Evolutionary conservation across 2,888 invertebrate genomes (phyloP).

Genomic region (Chalcosyrphus nemorum): DNA sequence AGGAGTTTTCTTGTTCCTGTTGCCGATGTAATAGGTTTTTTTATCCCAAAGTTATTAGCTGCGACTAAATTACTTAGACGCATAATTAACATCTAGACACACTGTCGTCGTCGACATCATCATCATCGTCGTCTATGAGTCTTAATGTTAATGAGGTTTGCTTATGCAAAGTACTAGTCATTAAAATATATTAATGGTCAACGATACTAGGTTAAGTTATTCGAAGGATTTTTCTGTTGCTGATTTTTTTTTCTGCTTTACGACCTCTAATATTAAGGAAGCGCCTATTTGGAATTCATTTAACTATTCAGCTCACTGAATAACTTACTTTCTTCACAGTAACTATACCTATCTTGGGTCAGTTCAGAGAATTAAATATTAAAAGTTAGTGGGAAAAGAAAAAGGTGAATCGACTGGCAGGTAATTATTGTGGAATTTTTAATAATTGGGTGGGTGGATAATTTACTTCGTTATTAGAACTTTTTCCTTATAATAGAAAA

Average conservation of each 20-base stretch:
- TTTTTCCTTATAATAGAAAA: too few relatives aligned
- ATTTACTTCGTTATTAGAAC: too few relatives aligned
- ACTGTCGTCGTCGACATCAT: neutral
- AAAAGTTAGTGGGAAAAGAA: neutral
- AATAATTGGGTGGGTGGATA: neutral
- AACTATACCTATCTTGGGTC: neutral
- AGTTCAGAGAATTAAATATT: neutral
- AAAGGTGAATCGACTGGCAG: neutral
- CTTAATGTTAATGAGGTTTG: conserved; percentile 13
- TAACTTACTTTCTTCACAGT: neutral
- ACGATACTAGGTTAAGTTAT: neutral
- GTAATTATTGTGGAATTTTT: neutral
- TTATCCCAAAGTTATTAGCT: conserved; percentile 31
- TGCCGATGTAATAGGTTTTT: conserved; percentile 59
- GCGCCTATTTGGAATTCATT: neutral
- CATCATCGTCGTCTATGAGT: too few relatives aligned
- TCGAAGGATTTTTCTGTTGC: conserved; percentile 7
- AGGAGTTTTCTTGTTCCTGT: conserved; percentile 59
- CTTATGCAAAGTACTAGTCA: conserved; percentile 4
- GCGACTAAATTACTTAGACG: conserved; percentile 29
- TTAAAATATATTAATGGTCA: neutral
- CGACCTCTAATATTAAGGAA: neutral
- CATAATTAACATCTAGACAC: conserved; percentile 32
- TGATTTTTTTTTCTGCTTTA: conserved; percentile 5
- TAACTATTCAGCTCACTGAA: neutral